These are phyloP conservation scores for Acyrthosiphon pisum DNA, from an alignment of 1,140 invertebrate genomes.

Conservation along the genomic window DNA sequence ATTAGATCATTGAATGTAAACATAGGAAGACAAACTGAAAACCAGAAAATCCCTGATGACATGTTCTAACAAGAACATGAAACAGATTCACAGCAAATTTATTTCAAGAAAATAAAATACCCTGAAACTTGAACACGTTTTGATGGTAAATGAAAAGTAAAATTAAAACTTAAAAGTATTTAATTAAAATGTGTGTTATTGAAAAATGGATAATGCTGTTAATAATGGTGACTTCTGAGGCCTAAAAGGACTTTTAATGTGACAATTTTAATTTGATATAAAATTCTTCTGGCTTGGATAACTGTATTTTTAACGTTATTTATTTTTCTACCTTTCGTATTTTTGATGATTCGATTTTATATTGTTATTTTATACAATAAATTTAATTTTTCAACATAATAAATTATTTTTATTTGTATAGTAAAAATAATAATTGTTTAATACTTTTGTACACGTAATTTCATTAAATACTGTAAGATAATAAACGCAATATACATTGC, in stretches of 20 bases:
- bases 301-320: background rate
- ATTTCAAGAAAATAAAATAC: background rate
- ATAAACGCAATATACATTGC: background rate
- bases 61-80: background rate
- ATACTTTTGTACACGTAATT: background rate
- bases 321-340: background rate
- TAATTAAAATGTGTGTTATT: background rate
- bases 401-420: background rate
- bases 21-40: background rate
- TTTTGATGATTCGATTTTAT: background rate
- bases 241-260: background rate
- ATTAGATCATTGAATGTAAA: background rate
- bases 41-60: background rate
- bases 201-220: background rate
- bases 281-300: background rate
- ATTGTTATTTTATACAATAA: background rate
- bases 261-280: background rate
- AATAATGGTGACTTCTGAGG: background rate
- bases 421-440: constrained; percentile 20
- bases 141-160: background rate
- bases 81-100: background rate
- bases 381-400: background rate
- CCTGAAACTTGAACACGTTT: background rate
- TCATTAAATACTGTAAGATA: background rate
- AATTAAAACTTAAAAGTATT: background rate